Evolutionary conservation across 2,888 invertebrate species (phyloP), one percentile per base, ranked within the genome.

Genomic region (Therioaphis trifolii): DNA sequence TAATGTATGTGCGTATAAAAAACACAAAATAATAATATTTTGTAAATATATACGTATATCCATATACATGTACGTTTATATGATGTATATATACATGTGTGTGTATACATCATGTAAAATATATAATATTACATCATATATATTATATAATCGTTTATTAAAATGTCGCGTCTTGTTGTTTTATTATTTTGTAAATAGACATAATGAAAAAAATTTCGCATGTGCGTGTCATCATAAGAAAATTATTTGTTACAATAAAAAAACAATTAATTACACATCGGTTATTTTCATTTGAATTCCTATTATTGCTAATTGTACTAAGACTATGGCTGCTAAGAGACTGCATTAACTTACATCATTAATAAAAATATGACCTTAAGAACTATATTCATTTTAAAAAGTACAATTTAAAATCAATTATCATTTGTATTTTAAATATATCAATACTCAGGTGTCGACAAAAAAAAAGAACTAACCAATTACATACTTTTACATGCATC

Each of bases 211-310:
- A 58, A 61, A 29, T 40, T 1, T 72, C 29, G n/a, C 72, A 27
- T 52, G 61, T 61, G 75, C 24, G 58, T 61, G 58, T 75, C n/a
- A 58, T 61, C 43, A 46, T 61, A 76, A 61, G 61, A 61, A 76
- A 61, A 76, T 76, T 61, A 76, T 76, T 58, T 76, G 75, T 61
- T 61, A 61, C 61, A 61, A 75, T 75, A 75, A 75, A 75, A 72
- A 40, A 75, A 61, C 24, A 75, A 75, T 61, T 12, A 61, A 75
- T 61, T 61, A 61, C 11, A 76, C 18, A 75, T 43, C n/a, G 9
- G 72, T 72, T 61, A 14, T 76, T 61, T 58, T 58, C 9, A 21
- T 76, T 76, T 61, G 1, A 75, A 75, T 61, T 11, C 2, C 15
- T 63, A 35, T 24, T 61, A 29, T 1, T 49, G 27, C 49, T 52